A percentile compares a stretch with the other conserved stretches of the same genome.
Conservation (phyloP, 2,113 vertebrate genomes). For the Rhynchomys soricoides region DNA sequence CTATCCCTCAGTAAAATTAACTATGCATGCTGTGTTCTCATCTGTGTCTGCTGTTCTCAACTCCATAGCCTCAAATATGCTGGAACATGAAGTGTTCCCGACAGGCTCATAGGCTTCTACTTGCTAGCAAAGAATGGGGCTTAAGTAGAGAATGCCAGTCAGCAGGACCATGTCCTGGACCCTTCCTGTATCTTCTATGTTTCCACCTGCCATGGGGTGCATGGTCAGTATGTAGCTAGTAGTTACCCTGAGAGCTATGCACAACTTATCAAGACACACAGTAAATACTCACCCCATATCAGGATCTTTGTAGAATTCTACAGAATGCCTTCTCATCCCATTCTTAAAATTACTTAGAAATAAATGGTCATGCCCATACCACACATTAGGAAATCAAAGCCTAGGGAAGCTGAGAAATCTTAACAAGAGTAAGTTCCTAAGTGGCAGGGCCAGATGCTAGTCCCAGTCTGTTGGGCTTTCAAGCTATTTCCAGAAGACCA, state of each 20-base stretch:
- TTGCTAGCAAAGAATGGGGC: not conserved
- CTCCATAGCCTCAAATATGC: not conserved
- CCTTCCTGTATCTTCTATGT: not conserved
- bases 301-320: not conserved
- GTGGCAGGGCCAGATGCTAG: not conserved
- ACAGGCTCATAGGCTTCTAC: not conserved
- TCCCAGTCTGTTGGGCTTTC: not conserved
- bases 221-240: not conserved
- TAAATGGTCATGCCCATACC: not conserved
- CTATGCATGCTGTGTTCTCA: accelerated
- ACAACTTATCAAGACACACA: not conserved
- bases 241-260: not conserved
- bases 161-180: not conserved
- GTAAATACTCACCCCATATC: not conserved
- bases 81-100: not conserved
- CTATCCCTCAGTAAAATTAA: not conserved
- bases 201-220: not conserved
- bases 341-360: not conserved
- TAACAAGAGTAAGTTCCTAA: not conserved
- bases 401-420: not conserved
- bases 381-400: not conserved
- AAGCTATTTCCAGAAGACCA: slow-evolving; percentile 20
- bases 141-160: not conserved
- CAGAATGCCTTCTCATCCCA: not conserved
- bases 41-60: not conserved